phyloP scores from a whole-genome alignment of 2,797 vertebrate species.

The Cryptoblepharus egeriae region DNA sequence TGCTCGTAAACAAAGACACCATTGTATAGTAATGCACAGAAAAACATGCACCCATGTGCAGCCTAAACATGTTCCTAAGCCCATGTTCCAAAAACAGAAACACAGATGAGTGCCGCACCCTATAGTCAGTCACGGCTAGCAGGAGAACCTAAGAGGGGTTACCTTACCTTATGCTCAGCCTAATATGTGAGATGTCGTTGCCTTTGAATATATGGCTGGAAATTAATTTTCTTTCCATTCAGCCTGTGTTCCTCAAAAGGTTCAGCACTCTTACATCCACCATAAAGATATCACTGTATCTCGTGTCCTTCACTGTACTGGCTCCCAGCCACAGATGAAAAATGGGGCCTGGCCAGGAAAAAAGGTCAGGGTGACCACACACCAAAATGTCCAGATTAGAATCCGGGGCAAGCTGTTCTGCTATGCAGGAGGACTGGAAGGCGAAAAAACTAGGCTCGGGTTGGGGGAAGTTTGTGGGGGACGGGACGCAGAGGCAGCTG shows the following conservation, averaged over 20 bases:
- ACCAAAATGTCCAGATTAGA: background rate
- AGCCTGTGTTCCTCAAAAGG: background rate
- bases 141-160: no score
- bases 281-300: background rate
- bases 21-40: no score
- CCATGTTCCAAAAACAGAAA: no score
- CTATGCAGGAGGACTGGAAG: background rate
- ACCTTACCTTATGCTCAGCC: no score
- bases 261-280: background rate
- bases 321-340: constrained; percentile 13
- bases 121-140: no score
- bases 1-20: no score
- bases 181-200: background rate
- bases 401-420: background rate
- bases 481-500: background rate
- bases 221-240: background rate
- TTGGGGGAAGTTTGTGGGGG: background rate
- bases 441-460: background rate
- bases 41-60: no score
- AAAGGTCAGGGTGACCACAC: background rate
- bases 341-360: background rate
- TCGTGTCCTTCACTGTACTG: background rate
- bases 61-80: no score
- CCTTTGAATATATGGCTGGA: background rate
- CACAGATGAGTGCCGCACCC: no score